Conservation (phyloP, 2,113 vertebrate genomes). For the Trematomus loennbergii region DNA sequence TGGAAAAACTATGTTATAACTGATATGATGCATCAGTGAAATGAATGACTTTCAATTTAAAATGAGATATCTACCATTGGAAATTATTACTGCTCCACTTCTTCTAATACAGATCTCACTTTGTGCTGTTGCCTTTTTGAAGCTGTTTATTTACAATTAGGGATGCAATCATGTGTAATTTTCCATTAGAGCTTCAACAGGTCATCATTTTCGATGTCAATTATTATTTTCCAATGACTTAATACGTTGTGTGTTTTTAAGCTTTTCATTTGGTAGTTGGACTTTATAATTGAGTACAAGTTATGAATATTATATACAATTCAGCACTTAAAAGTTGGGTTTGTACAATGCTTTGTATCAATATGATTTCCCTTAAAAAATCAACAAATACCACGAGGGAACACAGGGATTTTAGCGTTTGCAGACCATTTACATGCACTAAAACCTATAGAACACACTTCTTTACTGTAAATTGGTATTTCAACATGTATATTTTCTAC, state of each 20-base stretch:
- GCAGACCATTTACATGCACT: too few species aligned
- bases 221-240: background rate
- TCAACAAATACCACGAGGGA: too few species aligned
- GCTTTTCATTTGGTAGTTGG: background rate
- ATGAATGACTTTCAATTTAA: conserved; percentile 20
- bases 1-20: conserved; percentile 11
- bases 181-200: background rate
- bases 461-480: too few species aligned
- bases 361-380: background rate
- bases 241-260: background rate
- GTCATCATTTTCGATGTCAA: background rate
- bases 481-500: too few species aligned
- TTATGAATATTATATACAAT: background rate
- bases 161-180: background rate
- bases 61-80: conserved; percentile 8
- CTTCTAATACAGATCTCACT: background rate
- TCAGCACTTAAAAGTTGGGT: background rate
- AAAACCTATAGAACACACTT: too few species aligned
- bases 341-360: background rate
- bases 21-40: conserved; percentile 20
- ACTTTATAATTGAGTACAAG: background rate
- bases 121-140: background rate
- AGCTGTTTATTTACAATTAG: background rate
- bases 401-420: too few species aligned
- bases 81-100: background rate